phyloP scores from a whole-genome alignment of 1,140 invertebrate species.

The Lanistes nyassanus region DNA sequence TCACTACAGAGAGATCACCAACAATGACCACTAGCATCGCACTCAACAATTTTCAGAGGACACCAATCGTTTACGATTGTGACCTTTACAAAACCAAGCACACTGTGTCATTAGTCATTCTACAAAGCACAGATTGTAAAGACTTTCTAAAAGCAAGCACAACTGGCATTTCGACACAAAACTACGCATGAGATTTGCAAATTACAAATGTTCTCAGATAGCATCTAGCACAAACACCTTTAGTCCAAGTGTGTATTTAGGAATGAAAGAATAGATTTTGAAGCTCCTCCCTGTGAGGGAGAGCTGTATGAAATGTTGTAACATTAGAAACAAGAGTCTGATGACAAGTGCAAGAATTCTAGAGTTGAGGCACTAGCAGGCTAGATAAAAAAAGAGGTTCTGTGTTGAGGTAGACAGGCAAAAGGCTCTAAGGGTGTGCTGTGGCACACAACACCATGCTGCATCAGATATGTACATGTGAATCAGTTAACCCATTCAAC shows the following conservation, averaged over 20 bases:
- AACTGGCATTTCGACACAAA: too few species aligned
- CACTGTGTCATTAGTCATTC: too few species aligned
- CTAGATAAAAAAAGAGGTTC: conserved; percentile 1
- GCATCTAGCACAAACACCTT: too few species aligned
- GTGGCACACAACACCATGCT: background rate
- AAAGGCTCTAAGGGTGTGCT: background rate
- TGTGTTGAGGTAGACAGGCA: conserved; percentile 10
- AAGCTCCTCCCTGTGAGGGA: background rate
- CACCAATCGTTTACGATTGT: too few species aligned
- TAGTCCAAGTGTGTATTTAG: background rate
- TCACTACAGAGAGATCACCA: too few species aligned
- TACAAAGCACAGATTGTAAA: too few species aligned
- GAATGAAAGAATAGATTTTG: background rate
- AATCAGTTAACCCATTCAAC: background rate
- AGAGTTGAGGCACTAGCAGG: background rate
- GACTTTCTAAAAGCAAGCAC: too few species aligned
- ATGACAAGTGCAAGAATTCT: background rate
- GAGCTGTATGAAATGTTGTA: background rate
- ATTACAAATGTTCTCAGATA: too few species aligned
- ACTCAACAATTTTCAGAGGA: too few species aligned
- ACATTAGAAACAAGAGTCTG: background rate
- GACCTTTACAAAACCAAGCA: too few species aligned
- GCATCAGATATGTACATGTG: conserved; percentile 16
- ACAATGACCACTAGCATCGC: too few species aligned
- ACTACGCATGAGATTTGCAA: too few species aligned